Conservation (phyloP, 2,888 invertebrate genomes). For the Eumerus sabulonum region DNA sequence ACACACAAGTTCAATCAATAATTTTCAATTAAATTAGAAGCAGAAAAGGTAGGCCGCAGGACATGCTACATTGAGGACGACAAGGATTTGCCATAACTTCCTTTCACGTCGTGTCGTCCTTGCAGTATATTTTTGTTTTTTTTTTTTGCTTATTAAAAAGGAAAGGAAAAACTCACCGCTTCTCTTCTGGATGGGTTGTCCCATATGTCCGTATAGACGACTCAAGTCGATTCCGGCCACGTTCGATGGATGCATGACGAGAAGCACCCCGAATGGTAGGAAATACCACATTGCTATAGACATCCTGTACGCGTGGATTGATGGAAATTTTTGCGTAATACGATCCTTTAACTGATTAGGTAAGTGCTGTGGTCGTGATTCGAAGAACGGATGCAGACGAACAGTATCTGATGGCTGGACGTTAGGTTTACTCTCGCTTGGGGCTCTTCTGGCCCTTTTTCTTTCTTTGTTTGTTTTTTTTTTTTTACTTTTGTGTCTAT, state of each 20-base stretch:
- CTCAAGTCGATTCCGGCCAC: conserved; percentile 88
- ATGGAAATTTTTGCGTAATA: conserved; percentile 27
- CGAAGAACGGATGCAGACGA: not conserved
- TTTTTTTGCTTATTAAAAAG: no score
- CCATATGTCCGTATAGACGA: conserved; percentile 88
- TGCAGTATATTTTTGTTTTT: no score
- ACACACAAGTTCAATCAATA: conserved; percentile 56
- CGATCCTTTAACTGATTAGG: conserved; percentile 10
- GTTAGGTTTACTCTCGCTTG: no score
- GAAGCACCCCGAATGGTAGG: conserved; percentile 82
- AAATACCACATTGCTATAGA: conserved; percentile 75
- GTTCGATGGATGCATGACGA: conserved; percentile 84
- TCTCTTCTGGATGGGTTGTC: conserved; percentile 77
- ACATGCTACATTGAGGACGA: not conserved
- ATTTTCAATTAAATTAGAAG: conserved; percentile 67
- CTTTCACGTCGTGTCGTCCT: no score
- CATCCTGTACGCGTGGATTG: conserved; percentile 38
- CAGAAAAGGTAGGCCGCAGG: conserved; percentile 8
- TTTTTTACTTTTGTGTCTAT: not conserved
- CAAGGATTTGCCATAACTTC: no score
- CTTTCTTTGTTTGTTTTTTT: no score
- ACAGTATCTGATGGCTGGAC: not conserved
- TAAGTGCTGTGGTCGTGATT: conserved; percentile 21
- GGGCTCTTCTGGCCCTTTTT: no score
- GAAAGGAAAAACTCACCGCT: conserved; percentile 76